Evolutionary conservation across 2,113 vertebrate genomes (phyloP).

Genomic region (Salvelinus namaycush): DNA sequence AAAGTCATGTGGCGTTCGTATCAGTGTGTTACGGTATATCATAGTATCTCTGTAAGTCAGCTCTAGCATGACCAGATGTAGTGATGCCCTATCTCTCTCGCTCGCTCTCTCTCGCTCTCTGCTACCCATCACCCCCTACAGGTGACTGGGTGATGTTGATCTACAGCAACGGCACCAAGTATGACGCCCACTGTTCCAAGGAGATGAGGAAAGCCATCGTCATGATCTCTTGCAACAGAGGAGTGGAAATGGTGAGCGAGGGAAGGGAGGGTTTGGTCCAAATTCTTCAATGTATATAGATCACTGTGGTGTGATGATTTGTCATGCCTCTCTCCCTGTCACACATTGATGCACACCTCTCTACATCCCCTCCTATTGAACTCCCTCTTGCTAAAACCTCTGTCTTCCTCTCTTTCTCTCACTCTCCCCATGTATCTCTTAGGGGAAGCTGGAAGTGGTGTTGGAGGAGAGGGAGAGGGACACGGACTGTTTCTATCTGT

Average conservation of each 20-base stretch:
- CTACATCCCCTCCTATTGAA: too few species aligned
- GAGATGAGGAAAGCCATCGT: slow-evolving; percentile 82
- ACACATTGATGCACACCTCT: too few species aligned
- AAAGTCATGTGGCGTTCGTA: neutral
- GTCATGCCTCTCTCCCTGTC: too few species aligned
- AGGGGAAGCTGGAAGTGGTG: slow-evolving; percentile 79
- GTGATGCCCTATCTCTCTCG: too few species aligned
- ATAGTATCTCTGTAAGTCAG: too few species aligned
- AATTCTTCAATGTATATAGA: too few species aligned
- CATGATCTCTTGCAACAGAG: slow-evolving; percentile 89
- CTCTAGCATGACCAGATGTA: too few species aligned
- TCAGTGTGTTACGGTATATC: too few species aligned
- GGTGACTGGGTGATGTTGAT: slow-evolving; percentile 92
- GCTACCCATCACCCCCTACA: slow-evolving; percentile 52
- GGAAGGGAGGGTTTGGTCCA: too few species aligned
- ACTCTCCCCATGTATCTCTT: slow-evolving; percentile 26
- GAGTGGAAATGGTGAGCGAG: slow-evolving; percentile 68
- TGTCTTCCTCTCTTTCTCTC: neutral
- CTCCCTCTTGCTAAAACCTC: neutral
- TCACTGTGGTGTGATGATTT: too few species aligned
- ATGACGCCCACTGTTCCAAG: slow-evolving; percentile 76
- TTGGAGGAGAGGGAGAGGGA: slow-evolving; percentile 79
- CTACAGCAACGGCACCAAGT: slow-evolving; percentile 82
- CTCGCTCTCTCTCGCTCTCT: slow-evolving; percentile 21
- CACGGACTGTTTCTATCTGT: slow-evolving; percentile 88